phyloP scores from a whole-genome alignment of 2,888 invertebrate genomes.

The Nephrotoma flavescens region DNA sequence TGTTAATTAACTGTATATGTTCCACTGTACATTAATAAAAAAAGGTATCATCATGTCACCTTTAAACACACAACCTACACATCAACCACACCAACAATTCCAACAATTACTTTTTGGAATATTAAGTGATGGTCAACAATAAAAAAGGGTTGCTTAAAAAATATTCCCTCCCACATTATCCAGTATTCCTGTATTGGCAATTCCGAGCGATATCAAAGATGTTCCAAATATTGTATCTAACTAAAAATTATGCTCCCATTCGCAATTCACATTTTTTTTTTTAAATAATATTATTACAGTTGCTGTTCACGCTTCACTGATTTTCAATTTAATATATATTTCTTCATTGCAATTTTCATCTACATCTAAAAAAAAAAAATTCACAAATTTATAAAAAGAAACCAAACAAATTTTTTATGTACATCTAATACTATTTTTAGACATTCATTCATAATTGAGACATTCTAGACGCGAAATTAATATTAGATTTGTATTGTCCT shows the following conservation, averaged over 20 bases:
- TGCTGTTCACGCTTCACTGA: neutral
- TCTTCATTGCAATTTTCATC: neutral
- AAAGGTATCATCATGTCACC: neutral
- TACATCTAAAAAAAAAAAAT: neutral
- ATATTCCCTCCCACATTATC: too few species aligned
- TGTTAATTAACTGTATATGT: too few species aligned
- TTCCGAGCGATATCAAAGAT: too few species aligned
- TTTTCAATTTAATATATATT: neutral
- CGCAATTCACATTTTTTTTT: neutral
- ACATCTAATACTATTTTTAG: neutral
- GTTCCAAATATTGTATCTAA: neutral
- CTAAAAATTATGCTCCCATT: neutral
- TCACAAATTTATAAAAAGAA: neutral
- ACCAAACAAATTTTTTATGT: neutral
- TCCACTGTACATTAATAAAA: too few species aligned
- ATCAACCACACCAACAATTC: too few species aligned
- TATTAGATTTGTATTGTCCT: neutral
- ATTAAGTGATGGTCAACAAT: too few species aligned
- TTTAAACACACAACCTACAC: too few species aligned
- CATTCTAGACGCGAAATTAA: neutral
- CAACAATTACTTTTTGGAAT: too few species aligned
- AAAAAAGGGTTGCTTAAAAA: too few species aligned
- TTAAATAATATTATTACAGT: neutral
- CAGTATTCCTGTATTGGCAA: too few species aligned
- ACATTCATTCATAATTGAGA: neutral